These are phyloP conservation scores for Pithys albifrons DNA, from an alignment of 2,113 vertebrate species.

Conservation along the genomic window DNA sequence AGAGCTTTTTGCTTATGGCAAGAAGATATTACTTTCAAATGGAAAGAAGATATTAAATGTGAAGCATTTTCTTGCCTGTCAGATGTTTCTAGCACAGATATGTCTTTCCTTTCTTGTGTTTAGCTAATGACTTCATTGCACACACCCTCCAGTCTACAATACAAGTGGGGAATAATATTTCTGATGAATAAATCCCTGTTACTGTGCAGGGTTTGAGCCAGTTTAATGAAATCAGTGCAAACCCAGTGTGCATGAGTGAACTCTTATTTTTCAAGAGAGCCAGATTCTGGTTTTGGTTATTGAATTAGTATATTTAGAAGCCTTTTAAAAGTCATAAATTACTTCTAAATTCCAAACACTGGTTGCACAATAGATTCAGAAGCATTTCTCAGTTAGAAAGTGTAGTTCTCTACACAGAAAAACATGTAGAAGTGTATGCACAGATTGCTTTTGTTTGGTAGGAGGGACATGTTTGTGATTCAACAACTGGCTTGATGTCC, in stretches of 20 bases:
- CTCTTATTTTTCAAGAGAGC: background rate
- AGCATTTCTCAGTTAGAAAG: background rate
- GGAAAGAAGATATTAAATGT: background rate
- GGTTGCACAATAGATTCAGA: background rate
- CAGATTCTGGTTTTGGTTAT: background rate
- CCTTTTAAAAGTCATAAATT: background rate
- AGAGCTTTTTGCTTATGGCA: background rate
- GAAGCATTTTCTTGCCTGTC: background rate
- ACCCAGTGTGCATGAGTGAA: background rate
- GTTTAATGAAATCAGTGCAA: background rate
- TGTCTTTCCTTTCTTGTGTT: background rate
- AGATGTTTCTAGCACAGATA: background rate
- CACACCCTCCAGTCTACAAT: background rate
- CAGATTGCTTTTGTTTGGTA: conserved; percentile 8
- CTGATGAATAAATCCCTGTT: background rate
- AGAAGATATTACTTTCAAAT: background rate
- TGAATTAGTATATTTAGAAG: background rate
- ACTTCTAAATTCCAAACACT: background rate
- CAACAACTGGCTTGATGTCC: conserved; percentile 15
- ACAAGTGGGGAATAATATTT: background rate
- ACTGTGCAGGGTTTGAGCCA: background rate
- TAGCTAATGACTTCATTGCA: background rate
- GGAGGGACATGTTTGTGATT: conserved; percentile 2
- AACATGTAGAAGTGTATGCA: background rate
- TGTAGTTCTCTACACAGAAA: background rate